phyloP scores from a whole-genome alignment of 2,797 vertebrate species.

The Onychomys arenicola region DNA sequence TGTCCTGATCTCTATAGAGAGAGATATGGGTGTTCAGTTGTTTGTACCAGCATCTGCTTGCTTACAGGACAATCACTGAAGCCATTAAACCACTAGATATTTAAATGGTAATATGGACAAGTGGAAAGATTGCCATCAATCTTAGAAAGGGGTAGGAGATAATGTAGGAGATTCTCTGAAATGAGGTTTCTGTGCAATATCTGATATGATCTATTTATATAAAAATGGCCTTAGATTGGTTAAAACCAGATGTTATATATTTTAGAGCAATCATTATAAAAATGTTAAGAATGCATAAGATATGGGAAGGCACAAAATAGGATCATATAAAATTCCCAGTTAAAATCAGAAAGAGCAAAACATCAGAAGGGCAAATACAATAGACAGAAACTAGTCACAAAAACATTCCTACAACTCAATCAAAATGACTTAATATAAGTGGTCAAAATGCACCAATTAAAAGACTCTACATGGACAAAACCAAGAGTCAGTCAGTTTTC shows the following conservation, averaged over 20 bases:
- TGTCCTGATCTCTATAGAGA: not conserved
- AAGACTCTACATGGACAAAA: constrained; percentile 18
- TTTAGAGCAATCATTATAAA: not conserved
- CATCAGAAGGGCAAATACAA: not conserved
- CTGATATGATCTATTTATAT: not conserved
- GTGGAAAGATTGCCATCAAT: not conserved
- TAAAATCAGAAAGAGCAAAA: not conserved
- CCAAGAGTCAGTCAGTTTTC: not conserved
- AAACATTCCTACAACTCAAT: not conserved
- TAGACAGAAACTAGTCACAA: not conserved
- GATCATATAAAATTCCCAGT: not conserved
- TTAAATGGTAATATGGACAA: not conserved
- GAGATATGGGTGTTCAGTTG: not conserved
- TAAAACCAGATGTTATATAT: not conserved
- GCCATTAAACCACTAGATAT: not conserved
- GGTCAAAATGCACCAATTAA: not conserved
- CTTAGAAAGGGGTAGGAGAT: not conserved
- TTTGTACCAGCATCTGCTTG: not conserved
- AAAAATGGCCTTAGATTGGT: not conserved
- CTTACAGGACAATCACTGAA: not conserved
- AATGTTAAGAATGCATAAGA: not conserved
- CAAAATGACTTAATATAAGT: not conserved
- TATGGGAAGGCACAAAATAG: constrained; percentile 2
- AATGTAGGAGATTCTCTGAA: not conserved
- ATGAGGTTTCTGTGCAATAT: not conserved